A percentile compares a stretch with the other conserved stretches of the same genome.
These are phyloP conservation scores for Nycticebus coucang DNA, from an alignment of 2,113 vertebrate species.

Conservation along the genomic window DNA sequence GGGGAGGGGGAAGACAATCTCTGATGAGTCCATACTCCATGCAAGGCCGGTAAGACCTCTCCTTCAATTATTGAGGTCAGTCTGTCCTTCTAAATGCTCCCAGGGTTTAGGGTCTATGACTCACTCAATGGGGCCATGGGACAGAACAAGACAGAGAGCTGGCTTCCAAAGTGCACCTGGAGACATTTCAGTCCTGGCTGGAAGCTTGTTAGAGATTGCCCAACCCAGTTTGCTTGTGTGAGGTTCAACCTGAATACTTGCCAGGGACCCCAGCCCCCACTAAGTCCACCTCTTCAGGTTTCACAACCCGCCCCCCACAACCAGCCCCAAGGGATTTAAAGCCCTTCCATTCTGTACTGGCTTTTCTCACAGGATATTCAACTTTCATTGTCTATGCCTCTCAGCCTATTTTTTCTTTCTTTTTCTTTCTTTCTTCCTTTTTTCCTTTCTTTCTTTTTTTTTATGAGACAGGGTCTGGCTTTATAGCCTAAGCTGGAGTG, in stretches of 20 bases:
- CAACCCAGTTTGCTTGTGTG: background rate
- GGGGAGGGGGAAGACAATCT: background rate
- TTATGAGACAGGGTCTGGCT: no score
- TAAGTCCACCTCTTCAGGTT: background rate
- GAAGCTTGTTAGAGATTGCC: background rate
- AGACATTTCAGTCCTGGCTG: background rate
- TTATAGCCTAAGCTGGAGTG: no score
- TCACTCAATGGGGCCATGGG: background rate
- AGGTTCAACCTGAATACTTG: rapidly evolving
- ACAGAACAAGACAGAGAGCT: background rate
- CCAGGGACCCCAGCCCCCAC: background rate
- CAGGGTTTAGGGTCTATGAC: background rate
- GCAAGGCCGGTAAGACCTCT: background rate
- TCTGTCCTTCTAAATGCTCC: background rate
- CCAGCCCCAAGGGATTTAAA: background rate
- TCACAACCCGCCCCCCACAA: background rate
- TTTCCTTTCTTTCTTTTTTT: no score
- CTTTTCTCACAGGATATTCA: background rate
- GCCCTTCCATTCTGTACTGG: background rate
- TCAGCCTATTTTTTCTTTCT: background rate
- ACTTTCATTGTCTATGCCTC: background rate
- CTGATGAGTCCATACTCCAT: rapidly evolving
- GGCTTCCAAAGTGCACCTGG: background rate
- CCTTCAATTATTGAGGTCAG: background rate
- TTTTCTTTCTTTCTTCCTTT: no score